Conservation (phyloP, 2,797 vertebrate species). For the Cephalopachus bancanus region DNA sequence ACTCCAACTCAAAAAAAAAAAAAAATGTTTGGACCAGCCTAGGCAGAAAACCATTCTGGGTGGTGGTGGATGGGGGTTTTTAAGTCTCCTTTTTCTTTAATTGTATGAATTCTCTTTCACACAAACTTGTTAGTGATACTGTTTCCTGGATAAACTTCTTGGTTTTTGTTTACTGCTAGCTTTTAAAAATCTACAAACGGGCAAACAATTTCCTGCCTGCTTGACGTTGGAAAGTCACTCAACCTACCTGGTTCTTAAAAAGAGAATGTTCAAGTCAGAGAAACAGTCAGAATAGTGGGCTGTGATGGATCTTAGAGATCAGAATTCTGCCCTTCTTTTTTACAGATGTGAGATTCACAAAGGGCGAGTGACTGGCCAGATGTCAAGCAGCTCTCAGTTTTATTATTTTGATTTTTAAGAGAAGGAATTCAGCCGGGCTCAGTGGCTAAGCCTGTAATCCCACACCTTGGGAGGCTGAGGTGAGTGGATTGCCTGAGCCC, state of each 20-base stretch:
- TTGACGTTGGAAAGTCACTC: conserved; percentile 37
- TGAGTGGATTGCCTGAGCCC: too few species aligned
- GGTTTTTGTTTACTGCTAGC: not conserved
- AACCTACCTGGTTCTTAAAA: not conserved
- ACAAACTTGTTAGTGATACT: not conserved
- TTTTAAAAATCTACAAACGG: conserved; percentile 2
- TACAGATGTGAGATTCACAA: not conserved
- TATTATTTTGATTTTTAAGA: not conserved
- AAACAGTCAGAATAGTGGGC: too few species aligned
- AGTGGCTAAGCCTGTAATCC: too few species aligned
- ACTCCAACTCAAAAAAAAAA: too few species aligned
- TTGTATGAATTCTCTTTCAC: conserved; percentile 20
- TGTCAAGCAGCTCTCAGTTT: not conserved
- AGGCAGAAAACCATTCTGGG: not conserved
- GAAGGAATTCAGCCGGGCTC: not conserved
- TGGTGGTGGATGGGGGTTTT: not conserved
- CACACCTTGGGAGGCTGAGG: too few species aligned
- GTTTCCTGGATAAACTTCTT: not conserved
- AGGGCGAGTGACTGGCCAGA: not conserved
- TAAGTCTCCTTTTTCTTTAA: not conserved
- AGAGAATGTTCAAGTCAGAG: not conserved
- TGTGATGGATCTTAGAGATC: not conserved
- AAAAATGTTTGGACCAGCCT: not conserved
- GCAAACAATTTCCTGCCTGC: not conserved
- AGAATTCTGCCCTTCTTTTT: not conserved